These are phyloP conservation scores for Glossosoma conforme DNA, from an alignment of 1,140 invertebrate species.

Conservation along the genomic window DNA sequence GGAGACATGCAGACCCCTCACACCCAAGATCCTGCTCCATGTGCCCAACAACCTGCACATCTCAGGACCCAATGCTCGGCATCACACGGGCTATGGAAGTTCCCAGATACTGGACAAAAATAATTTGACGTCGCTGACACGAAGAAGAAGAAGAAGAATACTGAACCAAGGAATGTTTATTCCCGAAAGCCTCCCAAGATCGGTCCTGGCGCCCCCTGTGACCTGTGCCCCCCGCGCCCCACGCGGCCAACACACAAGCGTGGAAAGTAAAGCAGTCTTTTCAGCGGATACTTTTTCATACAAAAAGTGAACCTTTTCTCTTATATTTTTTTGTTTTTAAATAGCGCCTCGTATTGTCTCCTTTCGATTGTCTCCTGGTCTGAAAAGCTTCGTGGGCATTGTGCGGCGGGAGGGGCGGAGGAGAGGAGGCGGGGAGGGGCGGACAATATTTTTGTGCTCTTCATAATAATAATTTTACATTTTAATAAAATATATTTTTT, in stretches of 20 bases:
- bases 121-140: too few species aligned
- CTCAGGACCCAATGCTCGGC: too few species aligned
- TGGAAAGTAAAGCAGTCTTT: slow-evolving; percentile 30
- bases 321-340: slow-evolving; percentile 31
- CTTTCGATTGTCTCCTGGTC: slow-evolving; percentile 31
- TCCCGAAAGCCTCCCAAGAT: too few species aligned
- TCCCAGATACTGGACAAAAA: too few species aligned
- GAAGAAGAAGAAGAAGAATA: too few species aligned
- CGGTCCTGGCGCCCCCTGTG: slow-evolving; percentile 4
- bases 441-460: slow-evolving; percentile 10
- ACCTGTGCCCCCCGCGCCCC: neutral
- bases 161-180: too few species aligned
- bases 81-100: too few species aligned
- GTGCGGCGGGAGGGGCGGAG: slow-evolving; percentile 9
- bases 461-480: too few species aligned
- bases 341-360: slow-evolving; percentile 32
- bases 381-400: slow-evolving; percentile 25
- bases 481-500: too few species aligned
- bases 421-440: slow-evolving; percentile 1
- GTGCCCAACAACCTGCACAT: too few species aligned
- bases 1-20: too few species aligned
- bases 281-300: slow-evolving; percentile 32
- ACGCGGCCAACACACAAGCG: slow-evolving; percentile 11
- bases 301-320: slow-evolving; percentile 32
- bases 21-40: too few species aligned